Percentiles rank a stretch among this genome's conserved stretches.
Evolutionary conservation across 2,113 vertebrate species (phyloP).

Genomic region (Pica pica): DNA sequence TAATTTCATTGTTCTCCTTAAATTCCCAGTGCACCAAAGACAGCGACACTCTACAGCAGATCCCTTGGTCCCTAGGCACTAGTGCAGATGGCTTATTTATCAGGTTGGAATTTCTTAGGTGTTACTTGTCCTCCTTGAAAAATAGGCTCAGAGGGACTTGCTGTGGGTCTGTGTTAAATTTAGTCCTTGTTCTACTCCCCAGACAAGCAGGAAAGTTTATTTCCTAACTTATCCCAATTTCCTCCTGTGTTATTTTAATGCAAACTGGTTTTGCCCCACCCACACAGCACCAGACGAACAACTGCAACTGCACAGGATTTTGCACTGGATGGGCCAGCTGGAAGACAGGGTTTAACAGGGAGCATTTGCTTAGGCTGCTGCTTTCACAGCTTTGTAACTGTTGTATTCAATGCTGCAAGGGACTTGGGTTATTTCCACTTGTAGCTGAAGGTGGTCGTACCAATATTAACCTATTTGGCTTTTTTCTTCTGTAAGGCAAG

Average conservation of each 20-base stretch:
- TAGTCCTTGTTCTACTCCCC: neutral
- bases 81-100: neutral
- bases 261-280: neutral
- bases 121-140: neutral
- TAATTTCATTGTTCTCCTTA: neutral
- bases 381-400: neutral
- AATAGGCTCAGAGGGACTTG: neutral
- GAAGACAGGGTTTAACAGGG: neutral
- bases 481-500: neutral
- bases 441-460: neutral
- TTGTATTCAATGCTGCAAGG: neutral
- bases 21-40: neutral
- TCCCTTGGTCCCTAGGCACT: neutral
- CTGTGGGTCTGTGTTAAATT: neutral
- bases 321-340: neutral
- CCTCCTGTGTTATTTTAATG: neutral
- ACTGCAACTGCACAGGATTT: neutral
- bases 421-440: neutral
- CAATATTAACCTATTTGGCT: neutral
- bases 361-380: neutral
- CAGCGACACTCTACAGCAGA: neutral
- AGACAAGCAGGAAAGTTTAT: neutral
- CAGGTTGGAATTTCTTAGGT: neutral
- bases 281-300: neutral
- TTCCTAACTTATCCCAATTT: neutral